These are phyloP conservation scores for Sesamia inferens DNA, from an alignment of 2,888 invertebrate genomes.

Conservation along the genomic window DNA sequence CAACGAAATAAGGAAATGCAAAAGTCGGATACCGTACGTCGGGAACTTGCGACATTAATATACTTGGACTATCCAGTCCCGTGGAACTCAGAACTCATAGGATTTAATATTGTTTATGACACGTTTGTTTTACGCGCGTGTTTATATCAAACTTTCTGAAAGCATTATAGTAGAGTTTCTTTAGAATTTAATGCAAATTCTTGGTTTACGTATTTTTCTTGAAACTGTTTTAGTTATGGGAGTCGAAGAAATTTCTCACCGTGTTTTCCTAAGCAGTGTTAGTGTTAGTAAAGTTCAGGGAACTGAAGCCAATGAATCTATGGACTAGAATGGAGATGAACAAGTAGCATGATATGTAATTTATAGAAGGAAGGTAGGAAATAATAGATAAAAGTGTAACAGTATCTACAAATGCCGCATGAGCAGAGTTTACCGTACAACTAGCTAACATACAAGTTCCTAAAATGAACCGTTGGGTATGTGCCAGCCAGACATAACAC, in stretches of 20 bases:
- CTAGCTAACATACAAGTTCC: too few relatives aligned
- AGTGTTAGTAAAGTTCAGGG: neutral
- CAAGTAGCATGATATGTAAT: too few relatives aligned
- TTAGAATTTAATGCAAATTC: slow-evolving; percentile 59
- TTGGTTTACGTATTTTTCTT: slow-evolving; percentile 51
- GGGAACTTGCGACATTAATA: slow-evolving; percentile 82
- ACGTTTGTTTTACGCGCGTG: slow-evolving; percentile 84
- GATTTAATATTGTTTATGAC: slow-evolving; percentile 88
- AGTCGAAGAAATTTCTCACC: neutral
- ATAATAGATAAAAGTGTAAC: too few relatives aligned
- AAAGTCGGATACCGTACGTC: slow-evolving; percentile 78
- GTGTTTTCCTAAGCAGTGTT: neutral
- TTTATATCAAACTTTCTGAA: slow-evolving; percentile 76
- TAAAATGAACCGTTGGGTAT: too few relatives aligned
- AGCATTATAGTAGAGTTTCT: slow-evolving; percentile 69
- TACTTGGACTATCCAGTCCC: slow-evolving; percentile 67
- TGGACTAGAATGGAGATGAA: neutral
- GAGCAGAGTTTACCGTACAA: neutral
- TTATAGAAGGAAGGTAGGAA: neutral
- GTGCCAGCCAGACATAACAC: too few relatives aligned
- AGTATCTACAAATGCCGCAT: too few relatives aligned
- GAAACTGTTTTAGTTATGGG: slow-evolving; percentile 40
- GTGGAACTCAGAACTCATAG: slow-evolving; percentile 69
- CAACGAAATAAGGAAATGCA: slow-evolving; percentile 74
- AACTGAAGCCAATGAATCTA: neutral